Conservation (phyloP, 2,888 invertebrate genomes). For the Melieria omissa region DNA sequence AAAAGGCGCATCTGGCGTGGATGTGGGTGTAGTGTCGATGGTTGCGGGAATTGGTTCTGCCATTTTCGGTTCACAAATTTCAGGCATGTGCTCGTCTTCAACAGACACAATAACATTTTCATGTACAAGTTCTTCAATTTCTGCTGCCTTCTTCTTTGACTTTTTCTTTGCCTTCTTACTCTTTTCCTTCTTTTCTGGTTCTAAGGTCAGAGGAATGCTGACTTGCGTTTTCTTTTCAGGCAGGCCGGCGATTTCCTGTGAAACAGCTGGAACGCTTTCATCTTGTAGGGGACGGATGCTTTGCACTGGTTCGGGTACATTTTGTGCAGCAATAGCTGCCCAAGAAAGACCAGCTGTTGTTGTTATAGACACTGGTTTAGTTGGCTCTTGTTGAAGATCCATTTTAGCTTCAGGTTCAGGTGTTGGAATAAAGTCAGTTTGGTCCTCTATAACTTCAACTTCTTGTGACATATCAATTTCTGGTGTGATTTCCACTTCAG, state of each 20-base stretch:
- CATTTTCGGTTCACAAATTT: constrained; percentile 15
- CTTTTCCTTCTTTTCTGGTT: constrained; percentile 48
- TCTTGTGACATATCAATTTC: not conserved
- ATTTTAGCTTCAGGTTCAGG: too few relatives aligned
- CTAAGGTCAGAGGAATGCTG: constrained; percentile 45
- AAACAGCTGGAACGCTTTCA: constrained; percentile 30
- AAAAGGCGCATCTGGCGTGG: constrained; percentile 42
- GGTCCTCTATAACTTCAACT: not conserved
- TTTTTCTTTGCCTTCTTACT: constrained; percentile 53
- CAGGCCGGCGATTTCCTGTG: constrained; percentile 21
- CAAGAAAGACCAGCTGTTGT: constrained; percentile 54
- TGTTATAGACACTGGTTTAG: constrained; percentile 16
- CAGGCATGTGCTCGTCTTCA: not conserved
- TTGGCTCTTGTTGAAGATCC: not conserved
- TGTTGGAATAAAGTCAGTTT: not conserved
- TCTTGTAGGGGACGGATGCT: constrained; percentile 51
- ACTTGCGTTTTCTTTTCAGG: constrained; percentile 35
- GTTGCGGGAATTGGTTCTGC: not conserved
- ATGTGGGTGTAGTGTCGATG: not conserved
- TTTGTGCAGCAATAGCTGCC: constrained; percentile 59
- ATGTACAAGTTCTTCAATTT: not conserved
- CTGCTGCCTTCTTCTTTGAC: constrained; percentile 44
- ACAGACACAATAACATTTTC: not conserved
- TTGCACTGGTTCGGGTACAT: constrained; percentile 58
- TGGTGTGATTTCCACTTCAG: not conserved